Conservation (phyloP, 2,888 invertebrate species). For the Parascotia fuliginaria region DNA sequence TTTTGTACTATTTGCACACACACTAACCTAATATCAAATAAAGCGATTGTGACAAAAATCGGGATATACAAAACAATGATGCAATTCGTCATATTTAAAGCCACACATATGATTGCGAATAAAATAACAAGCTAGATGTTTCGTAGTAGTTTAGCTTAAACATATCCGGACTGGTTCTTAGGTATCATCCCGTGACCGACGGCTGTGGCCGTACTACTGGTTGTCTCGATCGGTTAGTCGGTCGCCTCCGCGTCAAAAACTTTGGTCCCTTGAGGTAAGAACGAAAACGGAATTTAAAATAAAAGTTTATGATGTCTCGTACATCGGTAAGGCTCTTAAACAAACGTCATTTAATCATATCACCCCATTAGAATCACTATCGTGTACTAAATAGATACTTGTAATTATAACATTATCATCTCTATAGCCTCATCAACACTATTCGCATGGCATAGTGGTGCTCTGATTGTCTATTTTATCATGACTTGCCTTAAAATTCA, state of each 20-base stretch:
- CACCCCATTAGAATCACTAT: constrained; percentile 26
- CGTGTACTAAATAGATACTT: constrained; percentile 20
- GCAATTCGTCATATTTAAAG: constrained; percentile 8
- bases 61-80: background rate
- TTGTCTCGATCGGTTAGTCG: constrained; percentile 80
- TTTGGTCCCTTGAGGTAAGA: constrained; percentile 82
- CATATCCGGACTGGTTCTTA: constrained; percentile 78
- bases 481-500: constrained; percentile 10
- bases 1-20: constrained; percentile 1
- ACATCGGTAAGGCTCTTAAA: constrained; percentile 22
- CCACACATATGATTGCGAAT: constrained; percentile 12
- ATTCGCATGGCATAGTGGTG: constrained; percentile 32
- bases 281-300: constrained; percentile 51
- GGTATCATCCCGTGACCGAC: constrained; percentile 80
- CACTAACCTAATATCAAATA: background rate
- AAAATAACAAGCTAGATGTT: constrained; percentile 19
- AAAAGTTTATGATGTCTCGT: constrained; percentile 22
- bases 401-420: background rate
- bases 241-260: constrained; percentile 81
- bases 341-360: constrained; percentile 15
- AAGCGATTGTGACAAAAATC: constrained; percentile 6
- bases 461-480: constrained; percentile 3
- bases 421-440: constrained; percentile 22
- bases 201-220: constrained; percentile 76
- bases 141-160: constrained; percentile 48